Evolutionary conservation across 2,888 invertebrate genomes (phyloP), one percentile per base, ranked within the genome.

Genomic region (Drosophila kokeensis): DNA sequence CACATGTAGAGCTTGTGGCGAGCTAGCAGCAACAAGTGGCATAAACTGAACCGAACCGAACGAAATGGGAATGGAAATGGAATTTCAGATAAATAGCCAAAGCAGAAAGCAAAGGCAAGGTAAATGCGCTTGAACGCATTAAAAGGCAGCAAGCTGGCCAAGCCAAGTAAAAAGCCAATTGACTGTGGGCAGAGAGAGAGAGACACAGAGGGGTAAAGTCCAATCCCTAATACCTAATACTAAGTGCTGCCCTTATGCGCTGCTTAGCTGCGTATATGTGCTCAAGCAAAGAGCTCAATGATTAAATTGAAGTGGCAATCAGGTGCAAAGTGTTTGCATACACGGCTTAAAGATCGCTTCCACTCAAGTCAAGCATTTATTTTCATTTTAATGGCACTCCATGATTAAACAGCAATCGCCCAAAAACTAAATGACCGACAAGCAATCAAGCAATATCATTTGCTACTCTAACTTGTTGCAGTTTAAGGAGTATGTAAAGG

Each of bases 81-180:
- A 82, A 80, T 75, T 73, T 61, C 76, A 81, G 79, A 79, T 81
- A 74, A 84, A 87, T 62, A 58, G 70, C 72, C 69, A 38, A 61
- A 53, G 61, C 52, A 34, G 24, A 53, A 45, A 57, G 59, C 42
- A 66, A 53, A 59, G 69, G 58, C 68, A 79, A 69, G 71, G 80
- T 71, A 87, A 84, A 82, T 79, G 74, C 84, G 73, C 82, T 84
- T 81, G 72, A 88, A 82, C 76, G 82, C 79, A 85, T 86, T 83
- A 75, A 76, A 83, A 71, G 68, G 48, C 58, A 68, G 75, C 75
- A 69, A 64, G 57, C 70, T 67, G 66, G 34, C 32, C 54, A 38
- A 45, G 24, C 49, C 24, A 53, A 53, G 50, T 8, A 36, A 38
- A 48, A 67, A 54, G 15, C 34, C 59, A 53, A 76, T 57, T 36